Conservation (phyloP, 2,888 invertebrate genomes). For the Campaea margaritaria region DNA sequence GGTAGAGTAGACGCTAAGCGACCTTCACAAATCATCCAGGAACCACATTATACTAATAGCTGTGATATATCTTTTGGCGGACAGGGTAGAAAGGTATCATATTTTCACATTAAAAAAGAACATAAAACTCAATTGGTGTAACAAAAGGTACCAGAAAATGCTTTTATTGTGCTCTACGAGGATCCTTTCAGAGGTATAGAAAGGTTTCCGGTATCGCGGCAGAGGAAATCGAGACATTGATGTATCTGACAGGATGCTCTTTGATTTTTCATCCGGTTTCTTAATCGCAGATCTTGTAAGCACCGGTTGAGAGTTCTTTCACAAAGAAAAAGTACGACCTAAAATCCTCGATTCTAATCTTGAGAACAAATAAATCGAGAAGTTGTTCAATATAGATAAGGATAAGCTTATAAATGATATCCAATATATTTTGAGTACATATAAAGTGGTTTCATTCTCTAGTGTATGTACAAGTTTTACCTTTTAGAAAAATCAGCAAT, state of each 20-base stretch:
- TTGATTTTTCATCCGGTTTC: too few relatives aligned
- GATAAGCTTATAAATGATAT: too few relatives aligned
- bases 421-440: too few relatives aligned
- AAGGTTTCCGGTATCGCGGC: too few relatives aligned
- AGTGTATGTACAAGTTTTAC: too few relatives aligned
- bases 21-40: conserved; percentile 38
- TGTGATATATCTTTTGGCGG: conserved; percentile 23
- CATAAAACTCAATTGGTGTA: conserved; percentile 22
- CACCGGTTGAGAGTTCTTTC: too few relatives aligned
- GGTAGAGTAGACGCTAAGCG: conserved; percentile 11
- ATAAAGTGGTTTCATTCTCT: too few relatives aligned
- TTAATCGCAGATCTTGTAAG: too few relatives aligned
- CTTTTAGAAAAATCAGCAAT: too few relatives aligned
- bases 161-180: neutral
- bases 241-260: neutral
- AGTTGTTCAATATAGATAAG: too few relatives aligned
- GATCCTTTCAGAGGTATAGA: neutral
- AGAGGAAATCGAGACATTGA: neutral
- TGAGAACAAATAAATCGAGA: neutral
- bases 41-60: conserved; percentile 34
- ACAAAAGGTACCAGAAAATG: neutral
- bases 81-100: conserved; percentile 21
- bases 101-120: conserved; percentile 25
- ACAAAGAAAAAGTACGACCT: too few relatives aligned
- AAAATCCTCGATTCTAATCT: neutral